Evolutionary conservation across 2,888 invertebrate species (phyloP), one percentile per base, ranked within the genome.

Genomic region (Drosophila bunnanda): DNA sequence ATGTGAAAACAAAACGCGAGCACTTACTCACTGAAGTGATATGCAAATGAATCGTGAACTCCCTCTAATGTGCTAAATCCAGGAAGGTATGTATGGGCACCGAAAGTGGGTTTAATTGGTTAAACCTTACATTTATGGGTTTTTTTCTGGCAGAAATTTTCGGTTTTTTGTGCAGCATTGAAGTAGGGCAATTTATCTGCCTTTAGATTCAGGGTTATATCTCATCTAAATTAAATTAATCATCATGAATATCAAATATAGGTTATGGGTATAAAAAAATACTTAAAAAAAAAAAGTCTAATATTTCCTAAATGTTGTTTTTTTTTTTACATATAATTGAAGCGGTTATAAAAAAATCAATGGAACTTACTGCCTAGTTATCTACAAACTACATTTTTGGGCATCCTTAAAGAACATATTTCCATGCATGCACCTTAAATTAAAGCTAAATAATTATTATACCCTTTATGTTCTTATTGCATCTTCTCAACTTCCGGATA

Each of bases 21-120:
- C 69, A 70, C 60, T 73, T 73, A 46, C 55, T 57, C 43, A 54
- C 44, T 73, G 50, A 68, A 72, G 71, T 72, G 77, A 79, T 79
- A 79, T 54, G 78, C 55, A 43, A 71, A 71, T 66, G 52, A 55
- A 57, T 46, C 46, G 53, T 46, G 43, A n/a, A n/a, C 9, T 15
- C 43, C 50, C n/a, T 36, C 34, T 50, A 32, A 70, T 61, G 61
- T 60, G 34, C 60, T 28, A 1, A 41, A 34, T 20, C 48, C 59
- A 59, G 41, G 9, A 25, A 34, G 17, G 41, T 59, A 32, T 25
- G 41, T 59, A 32, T 25, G 39, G 58, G 39, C n/a, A 13, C 3
- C 3, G 9, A 57, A 57, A 25, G 41, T 25, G 41, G 39, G 13
- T 32, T 3, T 20, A 17, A 25, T 41, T 12, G 12, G 15, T 12